These are phyloP conservation scores for Itoplectis maculator DNA, from an alignment of 2,888 invertebrate species.

Conservation along the genomic window DNA sequence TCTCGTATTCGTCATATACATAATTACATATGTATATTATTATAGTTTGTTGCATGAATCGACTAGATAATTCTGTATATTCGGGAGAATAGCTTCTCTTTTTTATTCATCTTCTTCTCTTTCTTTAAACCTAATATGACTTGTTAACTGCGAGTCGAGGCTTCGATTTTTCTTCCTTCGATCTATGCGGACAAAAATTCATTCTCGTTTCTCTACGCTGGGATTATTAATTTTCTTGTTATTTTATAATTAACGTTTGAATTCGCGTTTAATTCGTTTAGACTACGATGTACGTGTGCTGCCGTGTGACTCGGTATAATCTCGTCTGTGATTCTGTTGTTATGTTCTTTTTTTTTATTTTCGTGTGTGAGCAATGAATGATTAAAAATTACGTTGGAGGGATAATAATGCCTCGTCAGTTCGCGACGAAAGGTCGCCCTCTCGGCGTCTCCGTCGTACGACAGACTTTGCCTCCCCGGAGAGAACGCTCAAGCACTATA, in stretches of 20 bases:
- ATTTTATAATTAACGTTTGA: constrained; percentile 52
- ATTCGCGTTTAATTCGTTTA: constrained; percentile 57
- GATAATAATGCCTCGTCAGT: constrained; percentile 64
- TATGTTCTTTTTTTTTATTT: constrained; percentile 18
- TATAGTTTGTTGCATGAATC: constrained; percentile 46
- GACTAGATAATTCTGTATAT: constrained; percentile 51
- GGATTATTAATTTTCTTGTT: constrained; percentile 48
- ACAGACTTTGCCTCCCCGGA: constrained; percentile 15
- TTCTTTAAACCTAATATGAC: constrained; percentile 22
- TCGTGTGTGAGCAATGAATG: constrained; percentile 73
- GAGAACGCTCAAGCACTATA: constrained; percentile 37
- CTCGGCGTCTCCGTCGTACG: background rate
- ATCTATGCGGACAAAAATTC: constrained; percentile 32
- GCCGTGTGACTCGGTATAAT: constrained; percentile 47
- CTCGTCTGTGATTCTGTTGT: constrained; percentile 16
- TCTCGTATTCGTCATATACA: constrained; percentile 31
- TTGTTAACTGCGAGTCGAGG: constrained; percentile 21
- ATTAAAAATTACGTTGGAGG: constrained; percentile 76
- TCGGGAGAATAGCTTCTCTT: constrained; percentile 16
- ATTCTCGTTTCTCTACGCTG: constrained; percentile 27
- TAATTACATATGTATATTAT: constrained; percentile 50
- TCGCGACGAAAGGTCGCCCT: constrained; percentile 64
- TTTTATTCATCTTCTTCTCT: constrained; percentile 15
- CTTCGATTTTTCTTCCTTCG: constrained; percentile 34
- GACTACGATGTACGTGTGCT: constrained; percentile 48